These are phyloP conservation scores for Sandelia bainsii DNA, from an alignment of 2,797 vertebrate genomes.

Conservation along the genomic window DNA sequence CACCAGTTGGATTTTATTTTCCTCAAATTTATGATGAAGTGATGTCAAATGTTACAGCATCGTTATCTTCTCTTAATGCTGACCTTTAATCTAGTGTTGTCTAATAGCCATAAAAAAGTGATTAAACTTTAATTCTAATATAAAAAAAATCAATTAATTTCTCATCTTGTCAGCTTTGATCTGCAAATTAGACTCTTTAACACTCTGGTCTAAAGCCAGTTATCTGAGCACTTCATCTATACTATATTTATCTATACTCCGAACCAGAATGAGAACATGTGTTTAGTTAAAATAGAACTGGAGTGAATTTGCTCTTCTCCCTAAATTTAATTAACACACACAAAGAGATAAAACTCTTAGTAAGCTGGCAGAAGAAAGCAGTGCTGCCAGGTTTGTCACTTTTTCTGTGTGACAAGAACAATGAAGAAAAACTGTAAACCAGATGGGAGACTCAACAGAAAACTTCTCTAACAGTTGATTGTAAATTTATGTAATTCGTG, in stretches of 20 bases:
- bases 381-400: slow-evolving; percentile 13
- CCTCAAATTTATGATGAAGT: not conserved
- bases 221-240: slow-evolving; percentile 35
- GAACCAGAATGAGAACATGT: slow-evolving; percentile 12
- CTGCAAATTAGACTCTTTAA: slow-evolving; percentile 27
- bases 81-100: slow-evolving; percentile 13
- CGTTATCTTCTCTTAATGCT: slow-evolving; percentile 19
- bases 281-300: slow-evolving; percentile 38
- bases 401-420: slow-evolving; percentile 14
- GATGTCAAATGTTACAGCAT: slow-evolving; percentile 1
- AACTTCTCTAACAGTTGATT: not conserved
- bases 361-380: not conserved
- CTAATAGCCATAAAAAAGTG: slow-evolving; percentile 34
- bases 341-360: slow-evolving; percentile 12
- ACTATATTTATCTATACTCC: not conserved
- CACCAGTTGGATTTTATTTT: not conserved
- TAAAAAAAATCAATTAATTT: slow-evolving; percentile 19
- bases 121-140: slow-evolving; percentile 26
- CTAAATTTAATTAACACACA: slow-evolving; percentile 56
- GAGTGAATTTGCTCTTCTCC: slow-evolving; percentile 27
- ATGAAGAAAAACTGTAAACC: not conserved
- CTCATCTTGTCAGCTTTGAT: slow-evolving; percentile 43
- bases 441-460: slow-evolving; percentile 10
- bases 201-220: slow-evolving; percentile 20
- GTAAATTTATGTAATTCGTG: not conserved